phyloP scores from a whole-genome alignment of 2,888 invertebrate species.

The Pinctada fucata region DNA sequence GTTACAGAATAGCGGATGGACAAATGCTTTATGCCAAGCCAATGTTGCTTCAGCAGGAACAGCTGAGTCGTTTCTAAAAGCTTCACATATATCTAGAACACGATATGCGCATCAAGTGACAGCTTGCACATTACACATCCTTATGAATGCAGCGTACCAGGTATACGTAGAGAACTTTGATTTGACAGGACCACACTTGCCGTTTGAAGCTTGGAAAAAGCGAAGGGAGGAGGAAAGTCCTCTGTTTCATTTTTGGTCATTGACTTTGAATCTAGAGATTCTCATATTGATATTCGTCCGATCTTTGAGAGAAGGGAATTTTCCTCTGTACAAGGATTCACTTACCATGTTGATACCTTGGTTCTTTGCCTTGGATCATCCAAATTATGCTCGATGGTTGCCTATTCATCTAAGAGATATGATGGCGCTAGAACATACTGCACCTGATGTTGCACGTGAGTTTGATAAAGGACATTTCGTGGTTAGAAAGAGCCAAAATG shows the following conservation, averaged over 20 bases:
- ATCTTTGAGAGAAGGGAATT: constrained; percentile 36
- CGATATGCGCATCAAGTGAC: background rate
- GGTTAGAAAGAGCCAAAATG: constrained; percentile 44
- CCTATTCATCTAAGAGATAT: constrained; percentile 54
- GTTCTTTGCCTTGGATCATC: constrained; percentile 41
- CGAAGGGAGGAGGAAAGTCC: constrained; percentile 7
- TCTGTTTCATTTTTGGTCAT: constrained; percentile 14
- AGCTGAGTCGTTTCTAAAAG: too few species aligned
- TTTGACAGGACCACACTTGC: background rate
- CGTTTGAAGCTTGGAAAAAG: background rate
- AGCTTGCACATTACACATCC: background rate
- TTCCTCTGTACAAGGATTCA: constrained; percentile 33
- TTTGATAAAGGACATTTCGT: constrained; percentile 52
- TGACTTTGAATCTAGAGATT: constrained; percentile 14
- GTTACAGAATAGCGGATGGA: too few species aligned
- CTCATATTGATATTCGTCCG: constrained; percentile 27
- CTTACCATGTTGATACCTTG: constrained; percentile 27
- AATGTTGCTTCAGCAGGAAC: too few species aligned
- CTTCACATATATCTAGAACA: background rate
- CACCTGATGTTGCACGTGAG: constrained; percentile 44
- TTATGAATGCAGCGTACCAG: background rate
- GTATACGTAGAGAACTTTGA: background rate
- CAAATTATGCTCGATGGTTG: constrained; percentile 56
- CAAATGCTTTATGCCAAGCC: too few species aligned
- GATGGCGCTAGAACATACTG: constrained; percentile 43